Evolutionary conservation across 1,140 invertebrate species (phyloP).

Genomic region (Aphidius gifuensis): DNA sequence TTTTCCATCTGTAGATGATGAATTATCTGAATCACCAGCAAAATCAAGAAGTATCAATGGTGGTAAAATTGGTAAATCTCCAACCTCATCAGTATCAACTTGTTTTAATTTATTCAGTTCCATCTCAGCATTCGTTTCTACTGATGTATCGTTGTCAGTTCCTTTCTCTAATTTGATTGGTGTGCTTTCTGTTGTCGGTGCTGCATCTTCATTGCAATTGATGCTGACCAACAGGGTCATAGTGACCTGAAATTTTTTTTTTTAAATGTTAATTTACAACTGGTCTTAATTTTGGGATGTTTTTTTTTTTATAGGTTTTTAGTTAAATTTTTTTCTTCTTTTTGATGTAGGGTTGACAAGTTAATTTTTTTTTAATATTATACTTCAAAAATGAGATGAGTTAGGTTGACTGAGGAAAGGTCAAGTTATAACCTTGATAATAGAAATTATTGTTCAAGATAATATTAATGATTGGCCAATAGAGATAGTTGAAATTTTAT

Average conservation of each 20-base stretch:
- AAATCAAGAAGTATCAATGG: constrained; percentile 50
- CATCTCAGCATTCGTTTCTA: constrained; percentile 17
- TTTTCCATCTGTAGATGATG: constrained; percentile 41
- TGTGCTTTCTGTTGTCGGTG: background rate
- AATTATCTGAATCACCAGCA: constrained; percentile 36
- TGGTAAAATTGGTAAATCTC: constrained; percentile 42
- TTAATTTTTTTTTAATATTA: too few species aligned
- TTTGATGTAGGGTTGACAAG: too few species aligned
- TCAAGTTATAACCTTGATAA: too few species aligned
- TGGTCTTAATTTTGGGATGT: too few species aligned
- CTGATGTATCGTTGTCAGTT: constrained; percentile 6
- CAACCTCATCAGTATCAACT: constrained; percentile 18
- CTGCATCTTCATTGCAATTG: constrained; percentile 9
- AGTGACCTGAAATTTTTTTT: constrained; percentile 37
- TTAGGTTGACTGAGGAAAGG: too few species aligned
- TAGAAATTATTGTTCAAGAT: too few species aligned
- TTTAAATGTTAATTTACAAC: background rate
- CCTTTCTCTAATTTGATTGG: background rate
- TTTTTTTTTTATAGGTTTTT: too few species aligned
- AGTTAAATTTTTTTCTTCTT: too few species aligned
- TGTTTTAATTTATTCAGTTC: constrained; percentile 12
- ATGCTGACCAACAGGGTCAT: constrained; percentile 33
- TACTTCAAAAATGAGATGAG: too few species aligned
- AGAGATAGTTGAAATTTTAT: too few species aligned
- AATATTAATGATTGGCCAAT: too few species aligned